Evolutionary conservation across 2,113 vertebrate species (phyloP), one percentile per base, ranked within the genome.

Genomic region (Ramphastos sulfuratus): DNA sequence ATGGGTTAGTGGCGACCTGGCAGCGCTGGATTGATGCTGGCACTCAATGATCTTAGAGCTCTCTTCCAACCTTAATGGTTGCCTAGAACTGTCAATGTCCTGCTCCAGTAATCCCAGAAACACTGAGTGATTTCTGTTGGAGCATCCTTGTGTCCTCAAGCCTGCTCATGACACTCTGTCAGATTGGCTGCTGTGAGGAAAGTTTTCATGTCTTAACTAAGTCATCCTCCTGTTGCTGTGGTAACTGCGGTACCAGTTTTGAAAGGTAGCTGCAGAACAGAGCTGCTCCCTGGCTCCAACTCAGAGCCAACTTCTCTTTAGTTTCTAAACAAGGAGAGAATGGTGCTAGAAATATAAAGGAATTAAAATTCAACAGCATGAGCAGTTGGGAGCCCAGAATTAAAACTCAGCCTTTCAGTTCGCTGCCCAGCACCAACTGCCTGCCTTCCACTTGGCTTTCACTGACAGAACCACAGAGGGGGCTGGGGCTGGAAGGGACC

Each of bases 151-250:
- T 90, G 90, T 85, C 85, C 87, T 59, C 85, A 37, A 86, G 70
- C 59, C 1, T 8, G 72, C 63, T 77, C 52, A 52, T 52, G 80
- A 92, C 37, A 81, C 80, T 73, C 71, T 85, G 94, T 88, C 76
- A 81, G 65, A 72, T 93, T 74, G 83, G 69, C 64, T 92, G 63
- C 76, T 56, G 35, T 60, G 71, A 60, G 55, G 76, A 59, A 94
- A 94, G 59, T 88, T 86, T 83, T 81, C 58, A 4, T 83, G 64
- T 42, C 63, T 15, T 46, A 90, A 83, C 73, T 25, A 74, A 88
- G 31, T 9, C 33, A 7, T 90, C 92, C 88, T 59, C 39, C 83
- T 7, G 65, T 92, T 96, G 92, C 91, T 78, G 91, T 83, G 83
- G 76, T 83, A 94, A 93, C 86, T 74, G 44, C 19, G 54, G 82